Base-by-base conservation (phyloP, 2,113 vertebrate species). In the Cavia porcellus region DNA sequence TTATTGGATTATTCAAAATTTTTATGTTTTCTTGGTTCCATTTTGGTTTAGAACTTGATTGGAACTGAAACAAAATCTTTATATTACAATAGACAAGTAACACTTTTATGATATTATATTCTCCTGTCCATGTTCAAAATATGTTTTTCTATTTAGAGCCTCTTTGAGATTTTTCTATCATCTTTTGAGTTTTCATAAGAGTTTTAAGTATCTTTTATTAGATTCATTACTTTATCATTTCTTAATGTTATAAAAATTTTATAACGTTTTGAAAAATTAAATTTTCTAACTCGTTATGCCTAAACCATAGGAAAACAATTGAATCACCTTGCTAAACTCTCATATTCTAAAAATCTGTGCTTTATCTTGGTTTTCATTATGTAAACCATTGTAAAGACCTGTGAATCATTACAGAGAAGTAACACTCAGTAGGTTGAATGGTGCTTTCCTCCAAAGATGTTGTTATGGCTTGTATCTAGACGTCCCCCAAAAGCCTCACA, bases 151-250 rank as follows among this genome's bases (percentile, higher is more conserved):
- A 75, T 86, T 85, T 86, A 74, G 59, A 17, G 89, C 64, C 77
- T 83, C 66, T 90, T 92, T 86, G 82, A 92, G 81, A 86, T 55
- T 92, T 86, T 47, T 85, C 15, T 64, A 74, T 57, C 57, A 86
- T 92, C 89, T 94, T 68, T 81, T 61, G 32, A 72, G 79, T 92
- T 75, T 85, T 84, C 24, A 35, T 85, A 19, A 80, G 77, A 30
- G 14, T 52, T 89, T 94, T 86, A 66, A 90, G n/a, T 55, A 66
- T 62, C 52, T 84, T 93, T 90, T 93, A 17, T 85, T 92, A 77
- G 9, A 45, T 89, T 85, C 66, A 89, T 72, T 52, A 66, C 35
- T 85, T 86, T 85, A 81, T 84, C 45, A 45, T 83, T 92, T 82
- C 57, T 87, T 86, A 59, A 62, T 42, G n/a, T n/a, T 89, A 47